Evolutionary conservation across 1,140 invertebrate genomes (phyloP).

Genomic region (Hydropsyche tenuis): DNA sequence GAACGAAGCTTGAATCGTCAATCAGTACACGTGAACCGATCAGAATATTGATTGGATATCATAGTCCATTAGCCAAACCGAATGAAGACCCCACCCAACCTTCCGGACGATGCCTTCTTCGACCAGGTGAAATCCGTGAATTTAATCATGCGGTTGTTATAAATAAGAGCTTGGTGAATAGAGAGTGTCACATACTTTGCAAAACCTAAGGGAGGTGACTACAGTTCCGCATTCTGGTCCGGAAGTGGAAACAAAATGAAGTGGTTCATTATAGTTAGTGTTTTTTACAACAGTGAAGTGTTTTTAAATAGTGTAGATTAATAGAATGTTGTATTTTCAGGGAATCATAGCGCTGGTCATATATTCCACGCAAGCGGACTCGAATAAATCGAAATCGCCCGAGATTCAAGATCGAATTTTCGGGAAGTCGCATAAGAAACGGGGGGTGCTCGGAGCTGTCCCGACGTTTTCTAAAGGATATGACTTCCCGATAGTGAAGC

Average conservation of each 20-base stretch:
- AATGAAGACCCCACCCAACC: neutral
- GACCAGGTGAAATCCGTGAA: constrained; percentile 44
- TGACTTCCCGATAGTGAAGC: constrained; percentile 58
- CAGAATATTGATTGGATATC: constrained; percentile 20
- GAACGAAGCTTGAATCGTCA: constrained; percentile 11
- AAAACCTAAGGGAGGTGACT: neutral
- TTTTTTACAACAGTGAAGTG: neutral
- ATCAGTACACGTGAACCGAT: constrained; percentile 6
- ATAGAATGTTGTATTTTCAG: constrained; percentile 54
- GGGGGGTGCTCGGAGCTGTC: constrained; percentile 56
- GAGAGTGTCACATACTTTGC: constrained; percentile 45
- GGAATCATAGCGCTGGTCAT: constrained; percentile 54
- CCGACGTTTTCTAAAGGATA: constrained; percentile 60
- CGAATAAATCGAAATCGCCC: constrained; percentile 53
- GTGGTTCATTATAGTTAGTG: constrained; percentile 46
- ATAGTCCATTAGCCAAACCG: neutral
- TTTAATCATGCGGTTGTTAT: constrained; percentile 47
- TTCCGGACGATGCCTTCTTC: constrained; percentile 30
- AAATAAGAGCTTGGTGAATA: constrained; percentile 46
- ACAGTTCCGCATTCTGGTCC: neutral
- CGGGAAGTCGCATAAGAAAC: constrained; percentile 55
- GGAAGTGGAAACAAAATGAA: constrained; percentile 41
- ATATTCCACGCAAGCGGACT: constrained; percentile 49
- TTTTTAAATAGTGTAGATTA: neutral
- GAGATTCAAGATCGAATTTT: constrained; percentile 47